A percentile compares a stretch with the other conserved stretches of the same genome.
Conservation (phyloP, 1,140 invertebrate genomes). For the Polypedilum vanderplanki region DNA sequence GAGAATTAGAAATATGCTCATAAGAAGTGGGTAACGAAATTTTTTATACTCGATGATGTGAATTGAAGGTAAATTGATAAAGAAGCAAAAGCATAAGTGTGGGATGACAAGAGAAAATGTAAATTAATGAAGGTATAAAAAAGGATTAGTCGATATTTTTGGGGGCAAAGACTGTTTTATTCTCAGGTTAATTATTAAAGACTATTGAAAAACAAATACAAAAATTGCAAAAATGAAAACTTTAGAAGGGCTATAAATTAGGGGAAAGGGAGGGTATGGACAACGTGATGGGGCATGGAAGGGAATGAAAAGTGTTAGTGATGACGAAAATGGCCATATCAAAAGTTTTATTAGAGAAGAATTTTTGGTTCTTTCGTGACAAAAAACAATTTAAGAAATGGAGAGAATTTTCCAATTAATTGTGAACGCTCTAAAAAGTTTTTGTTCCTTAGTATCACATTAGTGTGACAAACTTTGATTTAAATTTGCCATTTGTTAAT, state of each 20-base stretch:
- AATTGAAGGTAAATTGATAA: not conserved
- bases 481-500: too few relatives aligned
- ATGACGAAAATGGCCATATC: constrained; percentile 8
- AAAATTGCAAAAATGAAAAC: not conserved
- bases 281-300: not conserved
- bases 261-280: not conserved
- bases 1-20: not conserved
- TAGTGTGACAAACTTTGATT: too few relatives aligned
- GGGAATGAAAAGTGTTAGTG: not conserved
- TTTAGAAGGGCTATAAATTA: not conserved
- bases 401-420: too few relatives aligned
- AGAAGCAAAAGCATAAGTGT: not conserved
- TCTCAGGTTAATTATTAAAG: constrained; percentile 19
- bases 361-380: too few relatives aligned
- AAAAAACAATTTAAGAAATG: too few relatives aligned
- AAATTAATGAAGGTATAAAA: not conserved
- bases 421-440: too few relatives aligned
- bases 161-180: constrained; percentile 3
- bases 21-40: not conserved
- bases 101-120: not conserved
- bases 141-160: too few relatives aligned
- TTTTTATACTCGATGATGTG: not conserved
- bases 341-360: not conserved
- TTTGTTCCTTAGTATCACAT: too few relatives aligned
- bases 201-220: not conserved